phyloP scores from a whole-genome alignment of 2,113 vertebrate genomes.

The Hypanus sabinus region DNA sequence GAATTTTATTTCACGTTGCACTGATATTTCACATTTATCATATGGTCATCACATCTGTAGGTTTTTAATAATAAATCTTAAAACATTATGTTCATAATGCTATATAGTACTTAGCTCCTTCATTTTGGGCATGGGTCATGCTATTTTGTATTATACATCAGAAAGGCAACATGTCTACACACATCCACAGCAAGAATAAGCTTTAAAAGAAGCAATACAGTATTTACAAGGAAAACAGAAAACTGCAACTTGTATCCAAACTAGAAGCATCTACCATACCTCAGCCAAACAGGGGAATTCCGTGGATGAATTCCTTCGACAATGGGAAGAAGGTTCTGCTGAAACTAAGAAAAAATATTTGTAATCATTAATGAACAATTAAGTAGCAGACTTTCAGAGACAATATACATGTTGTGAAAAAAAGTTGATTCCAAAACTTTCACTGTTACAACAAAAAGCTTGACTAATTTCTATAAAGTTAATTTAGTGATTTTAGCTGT shows the following conservation, averaged over 20 bases:
- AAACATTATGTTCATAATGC: background rate
- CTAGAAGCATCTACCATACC: background rate
- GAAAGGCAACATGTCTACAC: background rate
- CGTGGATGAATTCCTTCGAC: background rate
- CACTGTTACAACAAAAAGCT: background rate
- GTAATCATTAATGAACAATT: background rate
- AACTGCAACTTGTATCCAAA: background rate
- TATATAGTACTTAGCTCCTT: background rate
- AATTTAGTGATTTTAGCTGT: background rate
- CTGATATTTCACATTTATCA: background rate
- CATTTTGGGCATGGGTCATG: background rate
- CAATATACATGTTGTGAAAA: background rate
- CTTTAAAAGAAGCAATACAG: background rate
- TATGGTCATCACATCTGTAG: background rate
- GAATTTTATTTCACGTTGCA: background rate
- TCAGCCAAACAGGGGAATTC: background rate
- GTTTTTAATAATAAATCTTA: constrained; percentile 1
- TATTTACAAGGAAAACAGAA: background rate
- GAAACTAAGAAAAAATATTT: background rate
- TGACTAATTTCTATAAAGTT: background rate
- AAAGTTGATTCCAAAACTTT: background rate
- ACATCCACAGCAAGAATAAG: background rate
- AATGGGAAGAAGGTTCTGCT: background rate
- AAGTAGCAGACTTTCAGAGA: background rate
- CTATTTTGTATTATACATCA: background rate